These are phyloP conservation scores for Phyllotreta striolata DNA, from an alignment of 2,888 invertebrate species.

Conservation along the genomic window DNA sequence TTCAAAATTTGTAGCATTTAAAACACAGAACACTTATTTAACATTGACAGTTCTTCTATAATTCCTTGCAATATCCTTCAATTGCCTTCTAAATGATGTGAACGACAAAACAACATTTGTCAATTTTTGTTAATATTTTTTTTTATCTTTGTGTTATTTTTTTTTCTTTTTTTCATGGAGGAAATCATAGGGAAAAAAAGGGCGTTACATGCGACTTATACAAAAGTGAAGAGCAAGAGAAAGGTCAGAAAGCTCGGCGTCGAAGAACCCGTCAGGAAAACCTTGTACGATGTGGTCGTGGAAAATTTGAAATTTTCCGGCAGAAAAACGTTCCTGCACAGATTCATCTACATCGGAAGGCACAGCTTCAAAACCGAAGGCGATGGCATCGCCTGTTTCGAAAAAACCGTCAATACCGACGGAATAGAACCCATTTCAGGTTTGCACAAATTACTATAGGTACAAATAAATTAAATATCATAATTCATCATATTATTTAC, in stretches of 20 bases:
- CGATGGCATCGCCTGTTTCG: background rate
- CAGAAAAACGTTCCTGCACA: conserved; percentile 44
- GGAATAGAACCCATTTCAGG: conserved; percentile 2
- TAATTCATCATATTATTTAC: no score
- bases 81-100: no score
- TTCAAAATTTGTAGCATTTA: no score
- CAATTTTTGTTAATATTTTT: no score
- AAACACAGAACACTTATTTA: no score
- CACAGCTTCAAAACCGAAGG: background rate
- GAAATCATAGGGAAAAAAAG: no score
- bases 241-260: conserved; percentile 3
- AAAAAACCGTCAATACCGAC: background rate
- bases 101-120: no score
- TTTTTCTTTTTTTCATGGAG: background rate
- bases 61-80: no score
- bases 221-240: background rate
- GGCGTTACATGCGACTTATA: no score
- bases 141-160: background rate
- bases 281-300: conserved; percentile 41
- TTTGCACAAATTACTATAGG: no score
- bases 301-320: conserved; percentile 43
- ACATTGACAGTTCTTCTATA: no score
- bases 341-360: conserved; percentile 43
- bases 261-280: conserved; percentile 41
- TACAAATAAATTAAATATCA: no score